Conservation (phyloP, 2,797 vertebrate genomes). For the Chiloscyllium punctatum region DNA sequence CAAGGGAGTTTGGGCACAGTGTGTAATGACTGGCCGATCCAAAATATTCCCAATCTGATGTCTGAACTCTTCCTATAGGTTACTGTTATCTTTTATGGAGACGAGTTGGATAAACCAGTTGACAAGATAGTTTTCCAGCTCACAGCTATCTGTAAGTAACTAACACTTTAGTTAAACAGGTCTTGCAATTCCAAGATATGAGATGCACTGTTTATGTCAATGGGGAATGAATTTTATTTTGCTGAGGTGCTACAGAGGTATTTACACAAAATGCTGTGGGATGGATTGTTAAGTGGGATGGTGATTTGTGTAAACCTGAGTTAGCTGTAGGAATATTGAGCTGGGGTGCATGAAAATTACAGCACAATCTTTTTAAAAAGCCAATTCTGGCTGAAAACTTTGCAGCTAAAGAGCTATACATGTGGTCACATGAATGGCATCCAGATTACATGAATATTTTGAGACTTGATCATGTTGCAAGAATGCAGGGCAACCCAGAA, state of each 20-base stretch:
- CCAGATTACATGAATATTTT: not conserved
- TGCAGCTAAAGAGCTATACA: not conserved
- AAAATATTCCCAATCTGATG: not conserved
- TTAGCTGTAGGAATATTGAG: not conserved
- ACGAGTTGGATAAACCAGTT: not conserved
- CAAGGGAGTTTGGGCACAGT: not conserved
- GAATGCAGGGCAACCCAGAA: not conserved
- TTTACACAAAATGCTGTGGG: not conserved
- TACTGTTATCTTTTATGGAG: not conserved
- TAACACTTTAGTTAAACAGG: not conserved
- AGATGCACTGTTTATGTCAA: not conserved
- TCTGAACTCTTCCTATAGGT: constrained; percentile 13
- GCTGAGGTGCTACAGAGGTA: too few species aligned
- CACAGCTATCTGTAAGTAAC: constrained; percentile 4
- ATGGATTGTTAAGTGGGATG: not conserved
- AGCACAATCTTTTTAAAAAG: not conserved
- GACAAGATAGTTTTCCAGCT: not conserved
- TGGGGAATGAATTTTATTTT: not conserved
- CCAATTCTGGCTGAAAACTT: not conserved
- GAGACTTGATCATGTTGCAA: not conserved
- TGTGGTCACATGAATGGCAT: not conserved
- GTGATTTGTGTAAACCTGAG: not conserved
- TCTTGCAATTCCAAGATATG: not conserved
- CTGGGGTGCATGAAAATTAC: not conserved
- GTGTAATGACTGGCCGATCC: not conserved